These are phyloP conservation scores for Gonatopus flavifemur DNA, from an alignment of 1,140 invertebrate species.

Conservation along the genomic window DNA sequence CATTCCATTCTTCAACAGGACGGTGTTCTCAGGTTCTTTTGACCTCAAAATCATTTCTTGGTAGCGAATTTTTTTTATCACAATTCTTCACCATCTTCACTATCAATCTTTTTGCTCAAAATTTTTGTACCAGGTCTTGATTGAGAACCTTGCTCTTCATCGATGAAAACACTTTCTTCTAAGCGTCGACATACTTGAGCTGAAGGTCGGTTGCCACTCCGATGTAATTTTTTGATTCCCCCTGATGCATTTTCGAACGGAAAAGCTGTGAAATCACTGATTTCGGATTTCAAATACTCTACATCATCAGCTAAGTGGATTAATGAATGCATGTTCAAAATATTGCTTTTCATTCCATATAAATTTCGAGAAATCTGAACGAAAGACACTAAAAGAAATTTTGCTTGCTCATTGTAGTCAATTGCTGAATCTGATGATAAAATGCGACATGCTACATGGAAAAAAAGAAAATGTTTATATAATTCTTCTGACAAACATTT, in stretches of 20 bases:
- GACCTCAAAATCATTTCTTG: background rate
- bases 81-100: background rate
- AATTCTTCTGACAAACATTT: conserved; percentile 14
- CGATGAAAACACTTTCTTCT: background rate
- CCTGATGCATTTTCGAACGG: conserved; percentile 4
- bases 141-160: background rate
- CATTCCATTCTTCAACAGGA: background rate
- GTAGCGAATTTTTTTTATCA: background rate
- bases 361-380: conserved; percentile 9
- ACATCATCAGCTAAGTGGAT: conserved; percentile 14
- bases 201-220: background rate
- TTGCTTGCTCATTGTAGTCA: conserved; percentile 11
- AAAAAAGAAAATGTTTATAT: conserved; percentile 23
- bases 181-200: conserved; percentile 4
- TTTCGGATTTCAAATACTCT: background rate
- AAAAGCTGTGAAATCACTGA: background rate
- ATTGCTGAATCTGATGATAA: conserved; percentile 15
- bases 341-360: conserved; percentile 14
- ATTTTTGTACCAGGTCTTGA: background rate
- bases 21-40: background rate
- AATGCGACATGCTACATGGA: conserved; percentile 20
- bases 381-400: conserved; percentile 18
- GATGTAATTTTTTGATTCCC: background rate
- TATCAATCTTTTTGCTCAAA: background rate
- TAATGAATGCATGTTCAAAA: conserved; percentile 24